Base-by-base conservation (phyloP, 2,113 vertebrate species). In the Caracal caracal region DNA sequence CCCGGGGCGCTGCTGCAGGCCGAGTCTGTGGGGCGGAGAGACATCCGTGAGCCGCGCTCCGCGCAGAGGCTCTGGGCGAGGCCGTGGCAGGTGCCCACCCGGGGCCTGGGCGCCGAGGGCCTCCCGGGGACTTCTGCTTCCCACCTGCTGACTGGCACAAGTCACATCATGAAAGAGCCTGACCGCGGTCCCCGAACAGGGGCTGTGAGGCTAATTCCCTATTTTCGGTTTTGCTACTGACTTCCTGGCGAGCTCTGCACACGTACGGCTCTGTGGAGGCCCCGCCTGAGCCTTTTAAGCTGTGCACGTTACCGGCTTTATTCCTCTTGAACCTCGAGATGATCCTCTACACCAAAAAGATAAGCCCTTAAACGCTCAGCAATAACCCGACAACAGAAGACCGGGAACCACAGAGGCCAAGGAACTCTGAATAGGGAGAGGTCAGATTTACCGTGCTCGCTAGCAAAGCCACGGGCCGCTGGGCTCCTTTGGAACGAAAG, bases 1-100 rank as follows among this genome's bases (percentile, higher is more conserved):
- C 99, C 99, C 4, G 99, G 99, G 89, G 99, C 99, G 4, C 99
- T 99, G 99, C 99, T 99, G 98, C 99, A 99, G 5, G 99, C 99
- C 0, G 99, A 99, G 95, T 99, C 99, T 99, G 97, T 6, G 83
- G 96, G 85, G 20, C 1, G 1, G 61, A 83, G 81, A 95, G 13
- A 76, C 22, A 40, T 1, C 1, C 0, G 11, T 90, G 53, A 92
- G 79, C 61, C 37, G 3, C 10, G 8, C 33, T 15, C 3, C 0
- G 6, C 3, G 12, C 19, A 17, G 56, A 2, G 47, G 47, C 3
- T 15, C 26, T 3, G 4, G 47, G 73, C 49, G 19, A 37, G 33
- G 91, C 3, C 13, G n/a, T 0, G 1, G 30, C n/a, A 59, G 3
- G 1, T 0, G 35, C 66, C 2, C 12, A 10, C 30, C 1, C 35